Conservation (phyloP, 2,888 invertebrate species). For the Pyralis farinalis region DNA sequence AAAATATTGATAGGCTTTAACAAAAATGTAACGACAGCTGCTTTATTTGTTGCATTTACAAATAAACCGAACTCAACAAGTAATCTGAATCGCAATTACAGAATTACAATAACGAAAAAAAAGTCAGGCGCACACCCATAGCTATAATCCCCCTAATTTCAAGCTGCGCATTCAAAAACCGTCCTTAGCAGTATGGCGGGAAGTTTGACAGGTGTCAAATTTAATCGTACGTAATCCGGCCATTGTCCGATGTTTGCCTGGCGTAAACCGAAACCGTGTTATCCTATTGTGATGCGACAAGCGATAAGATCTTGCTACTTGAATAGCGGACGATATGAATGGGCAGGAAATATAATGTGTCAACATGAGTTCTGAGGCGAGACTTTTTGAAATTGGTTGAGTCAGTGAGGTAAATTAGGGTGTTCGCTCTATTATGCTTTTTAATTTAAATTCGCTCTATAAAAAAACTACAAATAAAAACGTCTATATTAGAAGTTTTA, state of each 20-base stretch:
- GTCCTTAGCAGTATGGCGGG: conserved; percentile 8
- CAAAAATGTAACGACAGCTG: not conserved
- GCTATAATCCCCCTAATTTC: conserved; percentile 15
- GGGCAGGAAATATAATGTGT: conserved; percentile 25
- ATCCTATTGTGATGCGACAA: conserved; percentile 37
- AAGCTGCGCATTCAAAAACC: conserved; percentile 4
- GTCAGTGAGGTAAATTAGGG: conserved; percentile 3
- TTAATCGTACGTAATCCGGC: conserved; percentile 27
- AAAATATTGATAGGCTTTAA: no score
- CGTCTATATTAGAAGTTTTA: no score
- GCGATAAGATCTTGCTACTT: conserved; percentile 22
- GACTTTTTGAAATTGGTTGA: not conserved
- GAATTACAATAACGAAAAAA: conserved; percentile 7
- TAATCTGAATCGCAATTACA: conserved; percentile 9
- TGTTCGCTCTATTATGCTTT: no score
- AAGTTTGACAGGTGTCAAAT: conserved; percentile 21
- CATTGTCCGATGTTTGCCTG: conserved; percentile 28
- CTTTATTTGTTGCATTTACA: not conserved
- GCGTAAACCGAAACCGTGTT: conserved; percentile 42
- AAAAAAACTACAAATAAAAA: no score
- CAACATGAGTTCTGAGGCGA: conserved; percentile 12
- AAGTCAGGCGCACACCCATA: conserved; percentile 9
- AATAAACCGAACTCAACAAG: not conserved
- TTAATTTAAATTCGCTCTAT: no score
- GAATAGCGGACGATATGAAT: conserved; percentile 13